Percentiles rank a stretch among this genome's conserved stretches.
Evolutionary conservation across 92 coral and sea anemone genomes (phyloP).

Genomic region (Bergia puertoricense): DNA sequence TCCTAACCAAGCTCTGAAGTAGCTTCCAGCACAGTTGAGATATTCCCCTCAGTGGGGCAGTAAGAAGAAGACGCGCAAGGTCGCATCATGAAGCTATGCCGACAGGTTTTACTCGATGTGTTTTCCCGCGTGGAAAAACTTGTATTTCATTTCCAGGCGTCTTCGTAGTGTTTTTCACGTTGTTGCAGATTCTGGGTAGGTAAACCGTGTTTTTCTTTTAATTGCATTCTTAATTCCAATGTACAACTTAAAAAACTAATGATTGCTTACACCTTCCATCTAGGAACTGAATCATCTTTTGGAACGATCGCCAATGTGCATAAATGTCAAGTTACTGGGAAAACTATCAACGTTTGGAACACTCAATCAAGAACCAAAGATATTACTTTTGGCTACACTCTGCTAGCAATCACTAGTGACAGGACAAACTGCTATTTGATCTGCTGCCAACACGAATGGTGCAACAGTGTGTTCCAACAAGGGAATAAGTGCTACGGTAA

Average conservation of each 20-base stretch:
- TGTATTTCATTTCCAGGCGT: neutral
- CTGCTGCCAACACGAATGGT: slow-evolving; percentile 86
- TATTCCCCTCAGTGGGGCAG: slow-evolving; percentile 7
- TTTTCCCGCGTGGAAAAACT: slow-evolving; percentile 23
- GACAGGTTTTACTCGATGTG: slow-evolving; percentile 39
- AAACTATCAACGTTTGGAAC: slow-evolving; percentile 15
- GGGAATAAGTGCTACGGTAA: slow-evolving; percentile 62
- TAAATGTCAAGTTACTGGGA: slow-evolving; percentile 17
- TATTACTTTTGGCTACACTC: slow-evolving; percentile 39
- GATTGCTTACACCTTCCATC: neutral
- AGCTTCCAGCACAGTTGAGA: slow-evolving; percentile 4
- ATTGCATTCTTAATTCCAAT: neutral
- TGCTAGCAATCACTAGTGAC: slow-evolving; percentile 37
- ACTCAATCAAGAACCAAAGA: neutral
- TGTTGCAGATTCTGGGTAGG: slow-evolving; percentile 34
- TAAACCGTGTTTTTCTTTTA: neutral
- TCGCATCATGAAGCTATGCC: slow-evolving; percentile 46
- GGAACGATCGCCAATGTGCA: slow-evolving; percentile 12
- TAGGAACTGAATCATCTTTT: slow-evolving; percentile 9
- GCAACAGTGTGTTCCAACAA: slow-evolving; percentile 62
- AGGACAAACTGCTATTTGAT: slow-evolving; percentile 62
- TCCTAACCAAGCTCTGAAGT: slow-evolving; percentile 7
- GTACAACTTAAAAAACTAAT: neutral
- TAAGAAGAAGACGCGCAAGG: slow-evolving; percentile 17
- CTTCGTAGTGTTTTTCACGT: neutral